Percentiles rank a stretch among this genome's conserved stretches.
Conservation (phyloP, 2,888 invertebrate genomes). For the Drosophila lacicola region DNA sequence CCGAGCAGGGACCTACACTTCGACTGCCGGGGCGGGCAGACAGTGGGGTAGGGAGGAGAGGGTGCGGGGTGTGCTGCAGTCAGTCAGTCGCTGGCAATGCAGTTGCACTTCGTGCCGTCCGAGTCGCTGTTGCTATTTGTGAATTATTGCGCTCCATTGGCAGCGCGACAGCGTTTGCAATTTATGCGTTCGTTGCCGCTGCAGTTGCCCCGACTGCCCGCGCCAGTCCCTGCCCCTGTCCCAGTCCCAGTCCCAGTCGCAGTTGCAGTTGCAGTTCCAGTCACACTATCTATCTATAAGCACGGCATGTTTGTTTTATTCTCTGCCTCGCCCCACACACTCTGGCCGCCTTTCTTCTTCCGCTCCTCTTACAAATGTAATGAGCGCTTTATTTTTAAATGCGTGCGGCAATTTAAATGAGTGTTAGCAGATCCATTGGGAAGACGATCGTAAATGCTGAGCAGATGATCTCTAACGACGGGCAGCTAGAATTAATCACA, state of each 20-base stretch:
- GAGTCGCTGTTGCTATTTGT: slow-evolving; percentile 69
- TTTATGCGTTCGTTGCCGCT: slow-evolving; percentile 78
- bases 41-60: neutral
- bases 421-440: slow-evolving; percentile 43
- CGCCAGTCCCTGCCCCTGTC: neutral
- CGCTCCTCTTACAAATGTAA: slow-evolving; percentile 42
- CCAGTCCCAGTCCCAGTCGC: neutral
- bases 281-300: slow-evolving; percentile 45
- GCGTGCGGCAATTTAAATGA: slow-evolving; percentile 55
- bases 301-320: slow-evolving; percentile 34
- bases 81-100: slow-evolving; percentile 36
- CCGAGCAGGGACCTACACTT: slow-evolving; percentile 2
- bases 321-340: slow-evolving; percentile 8
- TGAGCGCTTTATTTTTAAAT: slow-evolving; percentile 57
- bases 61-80: slow-evolving; percentile 5
- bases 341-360: slow-evolving; percentile 22
- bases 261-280: slow-evolving; percentile 14
- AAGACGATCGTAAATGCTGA: slow-evolving; percentile 7
- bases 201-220: slow-evolving; percentile 28
- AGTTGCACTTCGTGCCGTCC: slow-evolving; percentile 55
- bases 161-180: slow-evolving; percentile 73
- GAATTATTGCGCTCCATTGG: slow-evolving; percentile 79
- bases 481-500: neutral
- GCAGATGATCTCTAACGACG: slow-evolving; percentile 4
- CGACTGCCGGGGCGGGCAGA: neutral